A percentile compares a stretch with the other conserved stretches of the same genome.
Conservation (phyloP, 2,888 invertebrate species). For the Coremacera marginata region DNA sequence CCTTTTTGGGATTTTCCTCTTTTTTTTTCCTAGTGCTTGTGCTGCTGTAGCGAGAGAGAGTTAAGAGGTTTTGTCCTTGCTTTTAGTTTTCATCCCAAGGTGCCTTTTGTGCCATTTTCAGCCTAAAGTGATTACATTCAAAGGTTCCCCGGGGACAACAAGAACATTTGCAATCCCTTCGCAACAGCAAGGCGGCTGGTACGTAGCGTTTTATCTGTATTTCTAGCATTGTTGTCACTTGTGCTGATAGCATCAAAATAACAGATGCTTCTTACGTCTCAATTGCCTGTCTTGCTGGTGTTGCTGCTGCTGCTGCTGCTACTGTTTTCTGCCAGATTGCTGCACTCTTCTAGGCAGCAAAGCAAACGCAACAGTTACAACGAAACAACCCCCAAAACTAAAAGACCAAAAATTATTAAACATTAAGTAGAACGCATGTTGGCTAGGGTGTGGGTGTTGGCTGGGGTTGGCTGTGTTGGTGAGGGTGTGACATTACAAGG, state of each 20-base stretch:
- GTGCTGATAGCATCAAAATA: constrained; percentile 31
- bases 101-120: constrained; percentile 24
- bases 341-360: not conserved
- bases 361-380: constrained; percentile 16
- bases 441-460: too few relatives aligned
- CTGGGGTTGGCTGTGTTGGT: not conserved
- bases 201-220: constrained; percentile 1
- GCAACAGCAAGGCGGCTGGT: not conserved
- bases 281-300: not conserved
- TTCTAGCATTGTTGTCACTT: constrained; percentile 32
- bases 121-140: constrained; percentile 31
- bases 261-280: constrained; percentile 33
- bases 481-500: not conserved
- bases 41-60: too few relatives aligned
- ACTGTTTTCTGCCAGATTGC: not conserved
- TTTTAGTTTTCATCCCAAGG: not conserved
- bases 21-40: not conserved
- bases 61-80: not conserved
- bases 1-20: not conserved
- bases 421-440: not conserved
- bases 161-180: not conserved
- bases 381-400: not conserved
- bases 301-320: not conserved
- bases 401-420: not conserved
- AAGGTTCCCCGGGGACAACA: constrained; percentile 19